phyloP scores from a whole-genome alignment of 2,888 invertebrate species.

The Drosophila cognata region DNA sequence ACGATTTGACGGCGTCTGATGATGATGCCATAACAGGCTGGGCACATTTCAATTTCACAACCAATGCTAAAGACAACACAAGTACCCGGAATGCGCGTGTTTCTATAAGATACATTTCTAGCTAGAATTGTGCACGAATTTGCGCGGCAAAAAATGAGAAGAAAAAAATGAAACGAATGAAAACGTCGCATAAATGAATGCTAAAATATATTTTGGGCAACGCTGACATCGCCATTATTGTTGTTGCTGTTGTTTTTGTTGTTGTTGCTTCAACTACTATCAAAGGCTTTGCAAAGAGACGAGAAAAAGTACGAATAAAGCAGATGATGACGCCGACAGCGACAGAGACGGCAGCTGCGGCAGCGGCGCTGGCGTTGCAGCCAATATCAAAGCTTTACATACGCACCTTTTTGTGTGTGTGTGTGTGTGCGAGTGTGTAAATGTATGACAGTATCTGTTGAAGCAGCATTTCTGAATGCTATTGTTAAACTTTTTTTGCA shows the following conservation, averaged over 20 bases:
- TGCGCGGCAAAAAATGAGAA: constrained; percentile 63
- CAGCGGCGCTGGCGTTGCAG: constrained; percentile 38
- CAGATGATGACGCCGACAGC: constrained; percentile 56
- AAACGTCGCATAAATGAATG: constrained; percentile 75
- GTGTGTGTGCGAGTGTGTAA: constrained; percentile 12
- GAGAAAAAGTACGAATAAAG: constrained; percentile 47
- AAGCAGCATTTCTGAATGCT: constrained; percentile 52
- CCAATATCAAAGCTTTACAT: constrained; percentile 41
- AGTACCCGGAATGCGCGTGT: constrained; percentile 64
- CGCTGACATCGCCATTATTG: constrained; percentile 50
- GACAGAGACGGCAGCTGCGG: constrained; percentile 32
- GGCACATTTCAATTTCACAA: constrained; percentile 70
- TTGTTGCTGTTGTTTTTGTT: constrained; percentile 60
- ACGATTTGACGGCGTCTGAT: constrained; percentile 40
- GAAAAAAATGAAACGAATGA: constrained; percentile 15
- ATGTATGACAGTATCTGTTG: constrained; percentile 27
- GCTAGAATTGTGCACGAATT: constrained; percentile 58
- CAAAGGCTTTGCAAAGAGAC: constrained; percentile 65
- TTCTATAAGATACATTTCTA: constrained; percentile 73
- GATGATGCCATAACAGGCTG: constrained; percentile 72
- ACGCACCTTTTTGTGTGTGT: constrained; percentile 7
- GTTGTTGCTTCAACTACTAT: constrained; percentile 64
- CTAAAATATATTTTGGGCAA: constrained; percentile 70
- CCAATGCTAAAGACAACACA: constrained; percentile 51
- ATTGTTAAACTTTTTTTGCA: constrained; percentile 44